Evolutionary conservation across 1,140 invertebrate genomes (phyloP), one percentile per base, ranked within the genome.

Genomic region (Drosophila melanica): DNA sequence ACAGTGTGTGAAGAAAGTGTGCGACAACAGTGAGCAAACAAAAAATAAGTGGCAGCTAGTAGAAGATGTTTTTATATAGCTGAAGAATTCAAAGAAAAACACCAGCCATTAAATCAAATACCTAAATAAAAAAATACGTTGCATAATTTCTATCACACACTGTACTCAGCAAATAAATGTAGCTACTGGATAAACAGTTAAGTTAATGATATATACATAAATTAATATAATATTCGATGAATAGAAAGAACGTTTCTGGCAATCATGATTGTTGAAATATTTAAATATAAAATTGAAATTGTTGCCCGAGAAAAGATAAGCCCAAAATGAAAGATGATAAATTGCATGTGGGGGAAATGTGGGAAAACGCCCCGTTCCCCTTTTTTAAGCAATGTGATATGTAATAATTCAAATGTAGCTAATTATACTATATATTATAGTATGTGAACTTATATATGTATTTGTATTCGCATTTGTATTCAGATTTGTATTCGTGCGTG

Each of bases 381-480:
- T n/a, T 11, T 54, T 51, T 80, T 53, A 73, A 81, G 69, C 75
- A 78, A 71, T 87, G 81, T 85, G 81, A 85, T 85, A 85, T 71
- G 65, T 48, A 66, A 51, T 66, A 71, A 66, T 50, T 70, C 14
- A 42, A 57, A 70, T 63, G 39, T 66, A 55, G 42, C 47, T 67
- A 71, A 57, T 33, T 45, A 57, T 27, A 55, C 14, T 27, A 57
- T 12, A 51, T 18, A 35, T 4, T 30, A 66, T 41, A 23, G 37
- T 35, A 30, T 23, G 42, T 12, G 14, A 30, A 60, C 42, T 53
- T n/a, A 10, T 50, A 59, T 37, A 27, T 2, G 44, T 11, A 39
- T 20, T 60, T 8, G 30, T 39, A 55, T 37, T 55, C 9, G 10
- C 12, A 50, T 41, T 27, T 39, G 33, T 50, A 50, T 60, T 23